phyloP scores from a whole-genome alignment of 2,888 invertebrate genomes.

The Mimas tiliae region DNA sequence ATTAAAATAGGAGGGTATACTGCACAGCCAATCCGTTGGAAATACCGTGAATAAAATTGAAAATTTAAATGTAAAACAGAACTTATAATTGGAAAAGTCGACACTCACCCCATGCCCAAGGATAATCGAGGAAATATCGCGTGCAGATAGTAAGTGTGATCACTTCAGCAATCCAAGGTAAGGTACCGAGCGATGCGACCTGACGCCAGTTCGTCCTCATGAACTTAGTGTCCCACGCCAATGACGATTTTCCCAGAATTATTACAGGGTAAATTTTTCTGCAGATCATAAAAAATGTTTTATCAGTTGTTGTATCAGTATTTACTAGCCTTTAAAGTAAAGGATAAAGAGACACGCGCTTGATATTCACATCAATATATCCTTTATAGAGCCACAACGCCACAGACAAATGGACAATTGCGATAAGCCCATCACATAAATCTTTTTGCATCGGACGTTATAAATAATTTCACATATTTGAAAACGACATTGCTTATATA shows the following conservation, averaged over 20 bases:
- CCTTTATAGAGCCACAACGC: not conserved
- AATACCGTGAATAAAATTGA: no score
- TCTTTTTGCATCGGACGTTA: constrained; percentile 1
- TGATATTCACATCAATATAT: not conserved
- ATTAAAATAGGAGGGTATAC: no score
- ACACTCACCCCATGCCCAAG: constrained; percentile 73
- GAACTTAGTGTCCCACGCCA: constrained; percentile 67
- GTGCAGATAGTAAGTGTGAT: constrained; percentile 60
- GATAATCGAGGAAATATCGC: constrained; percentile 63
- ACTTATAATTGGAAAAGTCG: not conserved
- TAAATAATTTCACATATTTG: not conserved
- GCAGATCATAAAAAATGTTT: constrained; percentile 29
- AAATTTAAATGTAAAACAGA: no score
- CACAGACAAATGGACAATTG: not conserved
- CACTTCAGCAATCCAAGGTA: constrained; percentile 73
- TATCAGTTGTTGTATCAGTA: no score
- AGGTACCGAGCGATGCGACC: constrained; percentile 61
- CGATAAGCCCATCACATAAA: constrained; percentile 2
- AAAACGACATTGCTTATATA: not conserved
- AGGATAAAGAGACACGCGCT: not conserved
- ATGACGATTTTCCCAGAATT: constrained; percentile 73
- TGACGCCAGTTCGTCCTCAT: constrained; percentile 68
- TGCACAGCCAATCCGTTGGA: no score
- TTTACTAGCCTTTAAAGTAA: not conserved
- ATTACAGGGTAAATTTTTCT: constrained; percentile 77